Evolutionary conservation across 2,113 vertebrate genomes (phyloP), one percentile per base, ranked within the genome.

Genomic region (Cromileptes altivelis): DNA sequence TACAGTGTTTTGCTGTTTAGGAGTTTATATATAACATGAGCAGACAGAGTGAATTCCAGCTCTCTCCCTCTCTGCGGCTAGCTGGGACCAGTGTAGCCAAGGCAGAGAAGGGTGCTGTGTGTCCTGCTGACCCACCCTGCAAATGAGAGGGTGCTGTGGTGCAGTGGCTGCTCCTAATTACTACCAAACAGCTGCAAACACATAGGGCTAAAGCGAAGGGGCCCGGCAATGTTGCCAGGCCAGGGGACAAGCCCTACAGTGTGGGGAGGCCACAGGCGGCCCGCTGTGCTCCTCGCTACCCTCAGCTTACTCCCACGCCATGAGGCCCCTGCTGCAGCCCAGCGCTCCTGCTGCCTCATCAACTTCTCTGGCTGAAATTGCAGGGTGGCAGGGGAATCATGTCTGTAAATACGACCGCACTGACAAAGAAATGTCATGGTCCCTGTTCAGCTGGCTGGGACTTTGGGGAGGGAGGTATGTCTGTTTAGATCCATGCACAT

Each of bases 111-210:
- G 91, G 88, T 89, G 79, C 89, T 85, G 85, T 85, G 87, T 90
- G 89, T 95, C 94, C 91, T 65, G 87, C 89, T 92, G 94, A 93
- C 94, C 95, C 94, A 85, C 95, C 95, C 94, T 92, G 91, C 89
- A 95, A 96, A 96, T 96, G 94, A 96, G 93, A 96, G 95, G 94
- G 94, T 94, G 92, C 88, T 82, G 88, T 87, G 85, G 91, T 88
- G 78, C 91, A 81, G 89, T 88, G 93, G 93, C 90, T 87, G 85
- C 93, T 92, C 88, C 88, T 95, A 95, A 95, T 96, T 95, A 93
- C 94, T 91, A 94, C 89, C 88, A 93, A 94, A 92, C 89, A 92
- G 92, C 91, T 94, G 90, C 91, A 93, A 91, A 92, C 91, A 82
- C 90, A 93, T 56, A 78, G 90, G 68, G 85, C 63, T 86, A 62